phyloP scores from a whole-genome alignment of 2,888 invertebrate species.

The Nemapogon koenigi region DNA sequence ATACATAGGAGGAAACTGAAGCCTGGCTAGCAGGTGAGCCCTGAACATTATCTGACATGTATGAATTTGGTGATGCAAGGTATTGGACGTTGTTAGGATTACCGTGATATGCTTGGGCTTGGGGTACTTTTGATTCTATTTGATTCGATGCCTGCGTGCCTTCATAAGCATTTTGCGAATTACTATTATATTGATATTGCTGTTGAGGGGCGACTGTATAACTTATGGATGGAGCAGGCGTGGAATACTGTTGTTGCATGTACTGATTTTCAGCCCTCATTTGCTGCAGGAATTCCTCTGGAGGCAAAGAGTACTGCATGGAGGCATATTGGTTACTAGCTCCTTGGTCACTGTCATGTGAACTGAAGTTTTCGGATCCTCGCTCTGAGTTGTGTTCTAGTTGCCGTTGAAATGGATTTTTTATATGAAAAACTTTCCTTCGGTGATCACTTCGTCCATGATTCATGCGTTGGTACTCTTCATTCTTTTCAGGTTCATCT shows the following conservation, averaged over 20 bases:
- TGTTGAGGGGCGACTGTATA: constrained; percentile 53
- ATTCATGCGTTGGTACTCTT: constrained; percentile 34
- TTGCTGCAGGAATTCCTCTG: constrained; percentile 53
- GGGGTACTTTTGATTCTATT: constrained; percentile 35
- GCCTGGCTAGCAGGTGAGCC: constrained; percentile 32
- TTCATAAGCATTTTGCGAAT: constrained; percentile 33
- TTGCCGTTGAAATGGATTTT: constrained; percentile 49
- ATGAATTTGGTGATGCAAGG: constrained; percentile 31
- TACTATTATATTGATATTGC: constrained; percentile 45
- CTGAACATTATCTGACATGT: constrained; percentile 31
- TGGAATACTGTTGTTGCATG: constrained; percentile 30
- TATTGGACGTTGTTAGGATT: constrained; percentile 37
- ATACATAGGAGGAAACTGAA: constrained; percentile 38
- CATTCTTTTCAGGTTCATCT: constrained; percentile 35
- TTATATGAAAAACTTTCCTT: constrained; percentile 48
- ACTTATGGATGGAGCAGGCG: constrained; percentile 36
- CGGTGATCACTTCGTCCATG: constrained; percentile 25
- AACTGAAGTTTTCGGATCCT: constrained; percentile 18
- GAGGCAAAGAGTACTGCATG: constrained; percentile 54
- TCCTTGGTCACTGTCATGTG: constrained; percentile 42
- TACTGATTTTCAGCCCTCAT: constrained; percentile 47
- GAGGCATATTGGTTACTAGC: constrained; percentile 58
- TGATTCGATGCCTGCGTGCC: constrained; percentile 35
- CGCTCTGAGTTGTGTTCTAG: constrained; percentile 26
- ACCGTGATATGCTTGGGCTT: constrained; percentile 29